These are phyloP conservation scores for Furnarius figulus DNA, from an alignment of 2,113 vertebrate species.

Conservation along the genomic window DNA sequence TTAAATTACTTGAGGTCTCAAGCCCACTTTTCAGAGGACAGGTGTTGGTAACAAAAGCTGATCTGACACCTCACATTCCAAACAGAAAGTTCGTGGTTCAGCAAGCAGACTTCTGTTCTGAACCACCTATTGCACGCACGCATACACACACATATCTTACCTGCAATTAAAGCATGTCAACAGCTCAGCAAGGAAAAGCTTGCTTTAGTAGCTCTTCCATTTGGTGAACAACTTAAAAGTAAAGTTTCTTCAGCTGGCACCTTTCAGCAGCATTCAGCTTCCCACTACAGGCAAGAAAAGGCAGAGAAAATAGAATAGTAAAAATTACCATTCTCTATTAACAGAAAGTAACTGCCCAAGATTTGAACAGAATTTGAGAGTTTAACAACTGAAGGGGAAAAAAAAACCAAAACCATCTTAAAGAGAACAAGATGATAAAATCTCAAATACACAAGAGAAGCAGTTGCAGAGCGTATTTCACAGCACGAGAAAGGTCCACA, in stretches of 20 bases:
- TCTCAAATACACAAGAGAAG: not conserved
- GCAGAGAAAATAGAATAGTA: not conserved
- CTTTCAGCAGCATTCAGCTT: not conserved
- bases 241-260: not conserved
- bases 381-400: not conserved
- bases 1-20: not conserved
- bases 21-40: not conserved
- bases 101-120: not conserved
- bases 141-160: not conserved
- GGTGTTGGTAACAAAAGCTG: not conserved
- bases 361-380: not conserved
- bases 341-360: not conserved
- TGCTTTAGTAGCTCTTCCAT: not conserved
- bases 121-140: not conserved
- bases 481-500: fast-evolving
- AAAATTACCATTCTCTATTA: not conserved
- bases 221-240: not conserved
- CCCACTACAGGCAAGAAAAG: not conserved
- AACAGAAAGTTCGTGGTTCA: not conserved
- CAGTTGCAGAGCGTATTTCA: not conserved
- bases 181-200: not conserved
- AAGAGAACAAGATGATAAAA: not conserved
- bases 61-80: not conserved
- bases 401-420: not conserved
- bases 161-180: not conserved